A percentile compares a stretch with the other conserved stretches of the same genome.
phyloP scores from a whole-genome alignment of 2,888 invertebrate genomes.

The Drosophila lacicola region DNA sequence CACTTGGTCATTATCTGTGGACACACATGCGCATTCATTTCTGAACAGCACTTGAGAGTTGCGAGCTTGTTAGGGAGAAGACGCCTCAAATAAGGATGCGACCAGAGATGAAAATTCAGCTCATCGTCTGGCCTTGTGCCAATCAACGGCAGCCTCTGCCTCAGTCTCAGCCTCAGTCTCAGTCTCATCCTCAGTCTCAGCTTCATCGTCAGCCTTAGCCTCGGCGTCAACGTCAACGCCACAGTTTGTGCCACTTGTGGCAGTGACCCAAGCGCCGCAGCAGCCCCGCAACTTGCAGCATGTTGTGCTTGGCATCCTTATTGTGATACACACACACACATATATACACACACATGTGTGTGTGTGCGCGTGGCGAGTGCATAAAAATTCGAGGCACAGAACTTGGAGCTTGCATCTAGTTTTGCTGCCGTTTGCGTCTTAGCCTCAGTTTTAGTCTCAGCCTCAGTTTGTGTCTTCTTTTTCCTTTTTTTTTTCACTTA shows the following conservation, averaged over 20 bases:
- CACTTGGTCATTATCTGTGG: constrained; percentile 75
- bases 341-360: constrained; percentile 11
- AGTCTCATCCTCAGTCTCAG: constrained; percentile 45
- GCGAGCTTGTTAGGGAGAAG: constrained; percentile 60
- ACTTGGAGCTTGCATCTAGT: constrained; percentile 61
- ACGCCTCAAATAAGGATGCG: constrained; percentile 38
- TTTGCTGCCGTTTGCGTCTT: constrained; percentile 34
- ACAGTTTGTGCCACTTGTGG: constrained; percentile 67
- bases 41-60: constrained; percentile 66
- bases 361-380: constrained; percentile 60
- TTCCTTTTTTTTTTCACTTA: constrained; percentile 56
- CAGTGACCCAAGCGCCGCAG: constrained; percentile 50
- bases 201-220: constrained; percentile 36
- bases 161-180: constrained; percentile 15
- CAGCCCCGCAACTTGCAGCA: constrained; percentile 19
- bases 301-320: constrained; percentile 58
- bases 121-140: constrained; percentile 72
- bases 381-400: constrained; percentile 73
- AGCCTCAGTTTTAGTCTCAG: constrained; percentile 18
- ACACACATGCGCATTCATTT: constrained; percentile 50
- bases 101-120: constrained; percentile 18
- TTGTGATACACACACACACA: constrained; percentile 38
- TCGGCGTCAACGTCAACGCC: constrained; percentile 36
- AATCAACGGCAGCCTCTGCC: constrained; percentile 60
- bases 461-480: constrained; percentile 32